A percentile compares a stretch with the other conserved stretches of the same genome.
phyloP scores from a whole-genome alignment of 2,888 invertebrate species.

The Orthosia incerta region DNA sequence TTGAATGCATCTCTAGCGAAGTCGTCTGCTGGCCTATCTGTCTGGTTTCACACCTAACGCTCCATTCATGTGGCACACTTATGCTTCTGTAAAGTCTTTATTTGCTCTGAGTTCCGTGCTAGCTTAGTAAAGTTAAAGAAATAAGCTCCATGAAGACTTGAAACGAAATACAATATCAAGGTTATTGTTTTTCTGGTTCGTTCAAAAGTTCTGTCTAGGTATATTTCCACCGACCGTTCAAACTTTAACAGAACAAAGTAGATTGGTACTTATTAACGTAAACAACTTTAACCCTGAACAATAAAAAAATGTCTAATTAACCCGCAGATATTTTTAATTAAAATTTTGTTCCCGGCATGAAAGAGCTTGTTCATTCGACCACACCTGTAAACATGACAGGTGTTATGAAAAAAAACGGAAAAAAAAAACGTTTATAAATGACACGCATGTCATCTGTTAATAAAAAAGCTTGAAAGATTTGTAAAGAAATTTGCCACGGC shows the following conservation, averaged over 20 bases:
- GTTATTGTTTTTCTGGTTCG: not conserved
- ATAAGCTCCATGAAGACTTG: not conserved
- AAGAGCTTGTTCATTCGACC: not conserved
- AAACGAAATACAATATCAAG: not conserved
- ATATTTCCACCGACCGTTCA: not conserved
- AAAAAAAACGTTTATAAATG: not conserved
- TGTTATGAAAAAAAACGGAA: slow-evolving; percentile 8
- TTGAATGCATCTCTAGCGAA: slow-evolving; percentile 79
- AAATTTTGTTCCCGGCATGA: not conserved
- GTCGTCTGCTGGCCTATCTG: slow-evolving; percentile 76
- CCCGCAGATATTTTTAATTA: too few species aligned
- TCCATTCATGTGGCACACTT: slow-evolving; percentile 74
- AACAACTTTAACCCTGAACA: too few species aligned
- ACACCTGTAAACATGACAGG: not conserved
- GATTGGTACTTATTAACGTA: too few species aligned
- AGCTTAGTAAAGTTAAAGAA: slow-evolving; percentile 11
- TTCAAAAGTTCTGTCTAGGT: not conserved
- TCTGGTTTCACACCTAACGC: slow-evolving; percentile 77
- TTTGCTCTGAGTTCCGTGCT: slow-evolving; percentile 18
- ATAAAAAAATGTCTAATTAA: too few species aligned
- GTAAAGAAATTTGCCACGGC: not conserved
- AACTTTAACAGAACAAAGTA: not conserved
- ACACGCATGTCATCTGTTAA: not conserved
- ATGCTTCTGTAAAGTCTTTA: slow-evolving; percentile 65
- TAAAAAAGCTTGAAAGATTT: not conserved